Conservation (phyloP, 2,797 vertebrate species). For the Onychomys torridus region DNA sequence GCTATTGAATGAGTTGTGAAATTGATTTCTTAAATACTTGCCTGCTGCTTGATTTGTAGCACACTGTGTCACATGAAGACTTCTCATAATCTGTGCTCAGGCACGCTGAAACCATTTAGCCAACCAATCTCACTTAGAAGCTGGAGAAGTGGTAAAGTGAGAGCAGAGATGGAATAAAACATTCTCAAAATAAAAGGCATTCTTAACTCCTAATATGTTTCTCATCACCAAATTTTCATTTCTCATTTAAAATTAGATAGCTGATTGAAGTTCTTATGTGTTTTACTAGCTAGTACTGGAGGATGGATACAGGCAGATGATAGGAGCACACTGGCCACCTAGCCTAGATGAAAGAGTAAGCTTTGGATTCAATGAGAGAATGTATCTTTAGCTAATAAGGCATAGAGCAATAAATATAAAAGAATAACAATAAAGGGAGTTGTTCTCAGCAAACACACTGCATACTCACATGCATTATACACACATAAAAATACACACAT, state of each 20-base stretch:
- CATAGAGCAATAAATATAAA: not conserved
- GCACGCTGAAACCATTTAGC: not conserved
- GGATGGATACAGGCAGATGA: not conserved
- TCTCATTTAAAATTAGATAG: not conserved
- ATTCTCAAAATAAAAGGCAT: not conserved
- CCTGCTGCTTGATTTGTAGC: slow-evolving; percentile 61
- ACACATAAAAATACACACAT: not conserved
- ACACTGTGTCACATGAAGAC: not conserved
- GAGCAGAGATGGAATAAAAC: slow-evolving; percentile 5
- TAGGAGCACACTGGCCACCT: too few species aligned
- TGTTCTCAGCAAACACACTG: not conserved
- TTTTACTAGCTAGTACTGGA: not conserved
- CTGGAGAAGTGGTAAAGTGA: not conserved
- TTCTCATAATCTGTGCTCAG: slow-evolving; percentile 11
- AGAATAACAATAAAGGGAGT: not conserved
- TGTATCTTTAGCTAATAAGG: not conserved
- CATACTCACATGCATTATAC: not conserved
- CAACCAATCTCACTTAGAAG: slow-evolving; percentile 59
- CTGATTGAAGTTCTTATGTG: not conserved
- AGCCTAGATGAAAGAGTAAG: not conserved
- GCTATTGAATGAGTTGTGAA: slow-evolving; percentile 4
- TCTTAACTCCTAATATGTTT: not conserved
- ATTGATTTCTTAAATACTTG: not conserved
- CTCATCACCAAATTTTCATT: not conserved
- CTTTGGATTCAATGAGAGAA: not conserved